Percentiles rank a stretch among this genome's conserved stretches.
Conservation (phyloP, 2,113 vertebrate species). For the Piprites chloris region DNA sequence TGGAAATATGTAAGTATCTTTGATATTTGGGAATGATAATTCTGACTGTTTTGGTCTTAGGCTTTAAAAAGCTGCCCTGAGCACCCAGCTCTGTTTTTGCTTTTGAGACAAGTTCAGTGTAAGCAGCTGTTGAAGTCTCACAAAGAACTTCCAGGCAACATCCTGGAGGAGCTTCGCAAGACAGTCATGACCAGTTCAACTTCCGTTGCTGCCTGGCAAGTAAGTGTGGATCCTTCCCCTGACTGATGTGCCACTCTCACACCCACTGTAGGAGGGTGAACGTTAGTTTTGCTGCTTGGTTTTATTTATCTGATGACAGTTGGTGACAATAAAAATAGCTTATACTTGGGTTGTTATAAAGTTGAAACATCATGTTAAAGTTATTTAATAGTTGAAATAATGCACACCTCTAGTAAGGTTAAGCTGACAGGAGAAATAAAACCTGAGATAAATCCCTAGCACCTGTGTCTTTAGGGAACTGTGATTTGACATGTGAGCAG, state of each 20-base stretch:
- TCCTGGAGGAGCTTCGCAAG: conserved; percentile 85
- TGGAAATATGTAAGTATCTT: not conserved
- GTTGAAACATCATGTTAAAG: not conserved
- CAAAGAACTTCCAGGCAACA: conserved; percentile 76
- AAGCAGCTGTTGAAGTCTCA: conserved; percentile 79
- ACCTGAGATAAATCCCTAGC: not conserved
- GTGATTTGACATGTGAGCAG: not conserved
- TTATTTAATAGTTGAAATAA: not conserved
- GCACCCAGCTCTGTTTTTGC: conserved; percentile 81
- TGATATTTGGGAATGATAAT: not conserved
- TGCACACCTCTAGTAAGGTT: not conserved
- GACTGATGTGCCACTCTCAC: not conserved
- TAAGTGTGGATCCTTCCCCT: conserved; percentile 60
- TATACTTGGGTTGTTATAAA: not conserved
- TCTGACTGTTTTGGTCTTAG: conserved; percentile 65
- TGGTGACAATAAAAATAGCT: not conserved
- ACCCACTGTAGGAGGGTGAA: fast-evolving
- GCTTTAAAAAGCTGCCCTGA: conserved; percentile 83
- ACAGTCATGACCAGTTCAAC: conserved; percentile 82
- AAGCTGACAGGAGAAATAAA: not conserved
- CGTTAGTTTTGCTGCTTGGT: not conserved
- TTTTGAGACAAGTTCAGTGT: conserved; percentile 89
- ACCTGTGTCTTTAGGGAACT: not conserved
- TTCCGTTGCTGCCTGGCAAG: conserved; percentile 91
- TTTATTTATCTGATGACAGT: not conserved